A percentile compares a stretch with the other conserved stretches of the same genome.
Conservation (phyloP, 2,113 vertebrate genomes). For the Pelusios castaneus region DNA sequence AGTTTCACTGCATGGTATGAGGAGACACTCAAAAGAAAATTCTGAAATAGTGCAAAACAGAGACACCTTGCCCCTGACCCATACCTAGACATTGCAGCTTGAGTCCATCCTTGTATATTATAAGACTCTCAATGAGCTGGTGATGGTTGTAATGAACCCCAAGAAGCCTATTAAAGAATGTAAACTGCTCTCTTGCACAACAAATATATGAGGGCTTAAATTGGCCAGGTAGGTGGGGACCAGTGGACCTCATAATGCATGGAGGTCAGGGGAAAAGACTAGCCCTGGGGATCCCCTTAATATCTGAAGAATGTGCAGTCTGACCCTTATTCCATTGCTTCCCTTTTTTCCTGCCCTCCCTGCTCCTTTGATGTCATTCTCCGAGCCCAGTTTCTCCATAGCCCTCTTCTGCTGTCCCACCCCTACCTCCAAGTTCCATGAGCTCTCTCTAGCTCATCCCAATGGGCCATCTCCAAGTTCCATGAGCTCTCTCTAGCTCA, state of each 20-base stretch:
- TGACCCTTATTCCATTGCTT: neutral
- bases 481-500: neutral
- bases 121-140: neutral
- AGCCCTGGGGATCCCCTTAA: too few species aligned
- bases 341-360: neutral
- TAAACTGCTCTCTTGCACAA: neutral
- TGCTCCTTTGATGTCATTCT: neutral
- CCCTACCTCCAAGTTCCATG: neutral
- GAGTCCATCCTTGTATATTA: neutral
- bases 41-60: neutral
- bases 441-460: neutral
- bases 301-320: neutral
- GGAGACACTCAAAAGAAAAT: neutral
- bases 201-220: neutral
- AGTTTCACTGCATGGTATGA: neutral
- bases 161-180: neutral
- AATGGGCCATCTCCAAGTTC: neutral
- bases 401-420: too few species aligned
- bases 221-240: neutral
- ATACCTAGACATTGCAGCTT: neutral
- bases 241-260: neutral
- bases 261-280: too few species aligned
- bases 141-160: neutral
- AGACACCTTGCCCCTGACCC: neutral
- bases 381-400: neutral